These are phyloP conservation scores for Romanogobio albipinnatus DNA, from an alignment of 2,113 vertebrate genomes.

Conservation along the genomic window DNA sequence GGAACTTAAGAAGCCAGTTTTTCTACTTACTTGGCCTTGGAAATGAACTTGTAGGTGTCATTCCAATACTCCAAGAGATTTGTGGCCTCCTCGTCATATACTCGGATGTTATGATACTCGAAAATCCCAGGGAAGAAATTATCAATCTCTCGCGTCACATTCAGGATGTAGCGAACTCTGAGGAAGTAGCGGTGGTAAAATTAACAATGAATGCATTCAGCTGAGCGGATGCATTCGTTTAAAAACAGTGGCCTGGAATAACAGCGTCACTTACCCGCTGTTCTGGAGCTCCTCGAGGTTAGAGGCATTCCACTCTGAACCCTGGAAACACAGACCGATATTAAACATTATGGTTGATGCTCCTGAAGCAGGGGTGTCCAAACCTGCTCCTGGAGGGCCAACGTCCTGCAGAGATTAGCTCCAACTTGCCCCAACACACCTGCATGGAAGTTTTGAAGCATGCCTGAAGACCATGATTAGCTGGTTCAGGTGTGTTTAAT, in stretches of 20 bases:
- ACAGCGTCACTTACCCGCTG: slow-evolving; percentile 84
- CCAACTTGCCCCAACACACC: background rate
- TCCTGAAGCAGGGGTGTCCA: background rate
- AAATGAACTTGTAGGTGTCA: slow-evolving; percentile 98
- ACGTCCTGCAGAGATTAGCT: background rate
- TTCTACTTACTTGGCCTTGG: slow-evolving; percentile 91
- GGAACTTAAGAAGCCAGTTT: background rate
- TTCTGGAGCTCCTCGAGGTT: slow-evolving; percentile 97
- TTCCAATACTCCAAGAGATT: slow-evolving; percentile 98
- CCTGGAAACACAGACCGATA: slow-evolving; percentile 75
- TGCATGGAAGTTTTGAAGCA: background rate
- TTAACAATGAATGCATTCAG: slow-evolving; percentile 33
- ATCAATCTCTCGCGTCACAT: slow-evolving; percentile 96
- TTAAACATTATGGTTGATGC: background rate
- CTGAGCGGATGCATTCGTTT: slow-evolving; percentile 27
- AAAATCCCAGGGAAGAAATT: slow-evolving; percentile 98
- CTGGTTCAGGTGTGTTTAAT: background rate
- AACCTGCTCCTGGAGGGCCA: background rate
- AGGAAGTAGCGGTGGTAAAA: background rate
- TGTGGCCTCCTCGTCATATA: slow-evolving; percentile 96
- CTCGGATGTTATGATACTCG: slow-evolving; percentile 96
- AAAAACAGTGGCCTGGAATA: slow-evolving; percentile 9
- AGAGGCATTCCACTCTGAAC: slow-evolving; percentile 97
- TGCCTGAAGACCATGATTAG: background rate
- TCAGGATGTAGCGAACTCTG: slow-evolving; percentile 94